Base-by-base conservation (phyloP, 2,113 vertebrate genomes). In the Uropsilus gracilis region DNA sequence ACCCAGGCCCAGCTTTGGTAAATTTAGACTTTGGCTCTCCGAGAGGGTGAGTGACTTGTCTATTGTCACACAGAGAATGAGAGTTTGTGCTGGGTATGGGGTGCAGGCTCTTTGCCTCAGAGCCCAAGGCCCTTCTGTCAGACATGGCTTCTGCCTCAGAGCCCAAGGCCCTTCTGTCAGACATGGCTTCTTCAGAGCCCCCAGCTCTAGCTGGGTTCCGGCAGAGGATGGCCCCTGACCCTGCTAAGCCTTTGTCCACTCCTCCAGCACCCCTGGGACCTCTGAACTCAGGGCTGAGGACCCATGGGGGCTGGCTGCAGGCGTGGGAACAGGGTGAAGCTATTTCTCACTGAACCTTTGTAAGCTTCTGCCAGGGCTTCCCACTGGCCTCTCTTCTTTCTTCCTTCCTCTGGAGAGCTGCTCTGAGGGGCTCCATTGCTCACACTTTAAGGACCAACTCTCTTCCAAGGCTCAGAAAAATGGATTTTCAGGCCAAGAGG, bases 261-360 rank as follows among this genome's bases (percentile, higher is more conserved):
- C 32, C 55, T 72, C 63, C 48, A 55, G 85, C 42, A 59, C 53
- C 69, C 32, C 48, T 61, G 94, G 89, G 94, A 91, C 86, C 82
- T 37, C 16, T 0, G 4, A 10, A 63, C 53, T 81, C 75, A 18
- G 59, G 76, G 16, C 68, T 34, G 32, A 61, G 44, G 57, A 64
- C 64, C 59, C n/a, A 9, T 28, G 8, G 69, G 66, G 80, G 61
- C 37, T 88, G 61, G 57, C 81, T 39, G 37, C 76, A 97, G 75
- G 89, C 80, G 59, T 91, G 97, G 93, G 97, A 97, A 93, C 86
- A 4, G 86, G 86, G 46, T 61, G 44, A 37, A 71, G 50, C 57
- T 20, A 0, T 46, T 94, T 96, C 94, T 93, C 97, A 95, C 59
- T 11, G 44, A 7, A 46, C 16, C 68, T 73, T 73, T 12, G 34